Evolutionary conservation across 2,797 vertebrate genomes (phyloP).

Genomic region (Anabas testudineus): DNA sequence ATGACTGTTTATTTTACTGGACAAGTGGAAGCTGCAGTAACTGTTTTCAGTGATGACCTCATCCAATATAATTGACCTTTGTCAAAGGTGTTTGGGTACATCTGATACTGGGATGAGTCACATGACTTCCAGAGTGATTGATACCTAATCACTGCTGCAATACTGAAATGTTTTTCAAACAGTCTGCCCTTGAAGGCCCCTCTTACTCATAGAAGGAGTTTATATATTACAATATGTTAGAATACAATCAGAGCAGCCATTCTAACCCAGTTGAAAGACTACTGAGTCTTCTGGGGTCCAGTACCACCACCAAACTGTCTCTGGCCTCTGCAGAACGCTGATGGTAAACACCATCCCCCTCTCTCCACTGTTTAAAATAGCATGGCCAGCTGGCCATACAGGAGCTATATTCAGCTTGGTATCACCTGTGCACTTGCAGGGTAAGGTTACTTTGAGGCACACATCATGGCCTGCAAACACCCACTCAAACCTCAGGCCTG

Average conservation of each 20-base stretch:
- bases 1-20: slow-evolving; percentile 40
- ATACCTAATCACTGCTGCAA: slow-evolving; percentile 41
- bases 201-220: not conserved
- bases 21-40: not conserved
- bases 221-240: not conserved
- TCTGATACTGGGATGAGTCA: slow-evolving; percentile 52
- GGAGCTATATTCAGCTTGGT: slow-evolving; percentile 84
- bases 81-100: slow-evolving; percentile 29
- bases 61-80: slow-evolving; percentile 50
- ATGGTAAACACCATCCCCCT: slow-evolving; percentile 49
- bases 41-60: slow-evolving; percentile 45
- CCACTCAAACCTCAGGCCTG: slow-evolving; percentile 42
- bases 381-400: slow-evolving; percentile 82
- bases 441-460: slow-evolving; percentile 78
- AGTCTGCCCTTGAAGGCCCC: slow-evolving; percentile 23
- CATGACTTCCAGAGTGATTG: slow-evolving; percentile 23
- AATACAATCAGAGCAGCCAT: slow-evolving; percentile 23
- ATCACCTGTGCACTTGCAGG: slow-evolving; percentile 83
- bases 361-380: slow-evolving; percentile 84
- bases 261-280: slow-evolving; percentile 35
- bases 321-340: slow-evolving; percentile 65
- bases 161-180: not conserved
- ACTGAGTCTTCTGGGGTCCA: slow-evolving; percentile 20
- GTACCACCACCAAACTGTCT: slow-evolving; percentile 25
- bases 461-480: slow-evolving; percentile 49